Evolutionary conservation across 2,797 vertebrate species (phyloP).

Genomic region (Glossophaga mutica): DNA sequence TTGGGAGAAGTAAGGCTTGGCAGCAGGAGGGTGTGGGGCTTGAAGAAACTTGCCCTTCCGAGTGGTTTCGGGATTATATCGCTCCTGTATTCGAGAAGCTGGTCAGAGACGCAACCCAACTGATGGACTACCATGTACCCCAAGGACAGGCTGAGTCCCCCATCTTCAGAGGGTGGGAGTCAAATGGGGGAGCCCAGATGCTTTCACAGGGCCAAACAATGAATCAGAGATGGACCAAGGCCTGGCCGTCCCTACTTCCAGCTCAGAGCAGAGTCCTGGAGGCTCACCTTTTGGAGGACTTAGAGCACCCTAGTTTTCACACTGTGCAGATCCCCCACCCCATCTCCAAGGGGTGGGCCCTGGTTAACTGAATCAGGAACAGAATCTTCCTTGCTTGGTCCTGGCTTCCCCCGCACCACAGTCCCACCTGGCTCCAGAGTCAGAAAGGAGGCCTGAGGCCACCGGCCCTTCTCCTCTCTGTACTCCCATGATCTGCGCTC

Average conservation of each 20-base stretch:
- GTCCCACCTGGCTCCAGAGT: background rate
- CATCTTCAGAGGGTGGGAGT: background rate
- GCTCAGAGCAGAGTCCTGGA: background rate
- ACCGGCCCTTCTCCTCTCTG: background rate
- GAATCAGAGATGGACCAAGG: background rate
- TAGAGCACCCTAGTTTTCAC: background rate
- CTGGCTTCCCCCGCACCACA: background rate
- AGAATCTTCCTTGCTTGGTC: background rate
- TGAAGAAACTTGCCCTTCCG: background rate
- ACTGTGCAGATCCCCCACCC: background rate
- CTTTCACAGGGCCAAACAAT: background rate
- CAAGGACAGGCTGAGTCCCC: background rate
- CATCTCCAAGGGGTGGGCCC: background rate
- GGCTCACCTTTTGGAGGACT: background rate
- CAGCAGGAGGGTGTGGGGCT: background rate
- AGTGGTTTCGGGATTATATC: background rate
- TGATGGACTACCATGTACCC: background rate
- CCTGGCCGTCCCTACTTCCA: background rate
- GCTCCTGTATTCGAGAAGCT: constrained; percentile 26
- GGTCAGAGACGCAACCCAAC: constrained; percentile 4
- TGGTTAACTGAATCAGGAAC: background rate
- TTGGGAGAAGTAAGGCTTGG: background rate
- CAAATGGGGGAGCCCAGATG: background rate
- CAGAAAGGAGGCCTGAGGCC: background rate
- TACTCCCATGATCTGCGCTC: background rate